These are phyloP conservation scores for Drosophila peninsularis DNA, from an alignment of 2,888 invertebrate genomes.

Conservation along the genomic window DNA sequence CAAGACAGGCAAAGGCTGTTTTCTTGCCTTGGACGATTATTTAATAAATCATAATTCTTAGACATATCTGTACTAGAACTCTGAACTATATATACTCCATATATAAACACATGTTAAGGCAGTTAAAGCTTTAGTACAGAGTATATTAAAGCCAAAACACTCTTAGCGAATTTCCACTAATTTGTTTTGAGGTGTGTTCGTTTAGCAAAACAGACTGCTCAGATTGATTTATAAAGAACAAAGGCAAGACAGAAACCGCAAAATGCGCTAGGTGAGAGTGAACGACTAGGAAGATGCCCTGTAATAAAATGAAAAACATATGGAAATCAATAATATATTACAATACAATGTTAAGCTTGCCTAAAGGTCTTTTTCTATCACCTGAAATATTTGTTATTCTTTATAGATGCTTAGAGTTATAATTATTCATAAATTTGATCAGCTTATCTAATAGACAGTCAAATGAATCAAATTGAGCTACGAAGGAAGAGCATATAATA, in stretches of 20 bases:
- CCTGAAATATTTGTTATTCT: too few species aligned
- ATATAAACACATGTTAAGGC: neutral
- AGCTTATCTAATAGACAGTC: neutral
- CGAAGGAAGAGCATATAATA: neutral
- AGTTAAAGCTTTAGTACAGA: neutral
- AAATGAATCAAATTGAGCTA: neutral
- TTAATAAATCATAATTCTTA: too few species aligned
- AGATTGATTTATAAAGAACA: conserved; percentile 23
- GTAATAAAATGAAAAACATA: too few species aligned
- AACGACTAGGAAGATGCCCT: neutral
- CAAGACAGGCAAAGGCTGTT: too few species aligned
- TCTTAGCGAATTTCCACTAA: neutral
- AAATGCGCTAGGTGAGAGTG: neutral
- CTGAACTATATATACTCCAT: too few species aligned
- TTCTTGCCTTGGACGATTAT: too few species aligned
- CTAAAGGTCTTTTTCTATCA: too few species aligned
- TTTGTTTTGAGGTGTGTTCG: conserved; percentile 24
- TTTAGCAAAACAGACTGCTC: conserved; percentile 19
- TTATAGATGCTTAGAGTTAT: too few species aligned
- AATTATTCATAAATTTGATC: too few species aligned
- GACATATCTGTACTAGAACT: too few species aligned
- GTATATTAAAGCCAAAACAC: conserved; percentile 1
- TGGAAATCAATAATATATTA: too few species aligned
- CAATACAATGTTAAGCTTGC: neutral
- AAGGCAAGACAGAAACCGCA: conserved; percentile 2